phyloP scores from a whole-genome alignment of 2,888 invertebrate species.

The Hypomecis punctinalis region DNA sequence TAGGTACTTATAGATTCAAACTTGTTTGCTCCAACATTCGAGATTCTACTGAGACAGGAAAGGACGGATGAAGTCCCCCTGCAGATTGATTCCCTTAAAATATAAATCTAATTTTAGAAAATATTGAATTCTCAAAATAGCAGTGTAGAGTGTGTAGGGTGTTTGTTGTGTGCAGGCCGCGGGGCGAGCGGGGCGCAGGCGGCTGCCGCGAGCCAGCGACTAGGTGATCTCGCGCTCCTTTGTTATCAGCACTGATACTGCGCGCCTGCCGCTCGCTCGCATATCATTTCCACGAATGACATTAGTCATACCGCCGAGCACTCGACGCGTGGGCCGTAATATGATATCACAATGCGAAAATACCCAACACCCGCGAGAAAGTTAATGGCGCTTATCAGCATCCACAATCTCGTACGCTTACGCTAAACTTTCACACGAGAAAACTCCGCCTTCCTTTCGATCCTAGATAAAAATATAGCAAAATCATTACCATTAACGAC shows the following conservation, averaged over 20 bases:
- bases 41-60: conserved; percentile 53
- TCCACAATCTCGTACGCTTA: conserved; percentile 84
- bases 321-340: conserved; percentile 85
- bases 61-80: conserved; percentile 68
- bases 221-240: conserved; percentile 69
- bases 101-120: conserved; percentile 80
- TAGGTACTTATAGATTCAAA: conserved; percentile 48
- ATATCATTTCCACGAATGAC: conserved; percentile 82
- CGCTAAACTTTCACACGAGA: conserved; percentile 84
- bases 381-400: conserved; percentile 86
- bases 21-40: conserved; percentile 44
- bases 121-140: conserved; percentile 82
- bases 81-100: conserved; percentile 72
- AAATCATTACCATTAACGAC: conserved; percentile 89
- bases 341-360: conserved; percentile 86
- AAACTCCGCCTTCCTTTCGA: conserved; percentile 67
- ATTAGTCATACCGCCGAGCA: conserved; percentile 83
- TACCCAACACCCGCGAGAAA: conserved; percentile 86
- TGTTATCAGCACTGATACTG: conserved; percentile 81
- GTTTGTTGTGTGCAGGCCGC: conserved; percentile 47
- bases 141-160: conserved; percentile 59
- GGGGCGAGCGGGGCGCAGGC: conserved; percentile 46
- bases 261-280: conserved; percentile 73
- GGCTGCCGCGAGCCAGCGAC: conserved; percentile 49
- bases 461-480: conserved; percentile 57